Percentiles rank a stretch among this genome's conserved stretches.
Evolutionary conservation across 1,140 invertebrate species (phyloP).

Genomic region (Habropoda laboriosa): DNA sequence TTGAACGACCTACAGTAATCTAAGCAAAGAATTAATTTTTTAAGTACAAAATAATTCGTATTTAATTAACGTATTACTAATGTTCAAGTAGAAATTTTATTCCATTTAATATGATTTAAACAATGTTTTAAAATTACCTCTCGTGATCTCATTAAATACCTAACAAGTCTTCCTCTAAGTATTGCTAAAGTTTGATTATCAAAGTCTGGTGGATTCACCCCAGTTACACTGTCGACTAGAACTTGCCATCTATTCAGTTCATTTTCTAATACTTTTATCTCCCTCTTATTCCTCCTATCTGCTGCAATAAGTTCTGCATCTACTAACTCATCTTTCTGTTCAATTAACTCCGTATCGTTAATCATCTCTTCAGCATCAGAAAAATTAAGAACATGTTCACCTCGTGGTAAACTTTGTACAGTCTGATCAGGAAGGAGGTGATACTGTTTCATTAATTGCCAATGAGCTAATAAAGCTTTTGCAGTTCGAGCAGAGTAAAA

Average conservation of each 20-base stretch:
- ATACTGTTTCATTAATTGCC: conserved; percentile 97
- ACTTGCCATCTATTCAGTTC: conserved; percentile 96
- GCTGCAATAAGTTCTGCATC: conserved; percentile 86
- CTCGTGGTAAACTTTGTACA: conserved; percentile 85
- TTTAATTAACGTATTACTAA: background rate
- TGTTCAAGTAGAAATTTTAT: background rate
- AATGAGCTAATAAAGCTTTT: conserved; percentile 93
- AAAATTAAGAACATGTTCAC: conserved; percentile 90
- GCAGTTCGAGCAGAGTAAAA: conserved; percentile 95
- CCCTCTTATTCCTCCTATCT: conserved; percentile 88
- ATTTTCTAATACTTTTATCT: conserved; percentile 94
- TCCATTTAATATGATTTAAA: background rate
- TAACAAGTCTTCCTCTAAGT: conserved; percentile 94
- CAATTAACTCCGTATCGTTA: conserved; percentile 91
- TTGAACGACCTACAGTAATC: conserved; percentile 95
- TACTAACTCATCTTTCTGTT: conserved; percentile 89
- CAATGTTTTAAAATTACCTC: conserved; percentile 85
- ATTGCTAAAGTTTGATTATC: conserved; percentile 97
- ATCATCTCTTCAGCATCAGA: conserved; percentile 96
- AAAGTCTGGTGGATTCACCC: conserved; percentile 89
- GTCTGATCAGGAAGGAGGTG: conserved; percentile 95
- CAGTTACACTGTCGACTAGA: conserved; percentile 94
- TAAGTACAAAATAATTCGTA: background rate
- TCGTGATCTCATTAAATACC: conserved; percentile 97
- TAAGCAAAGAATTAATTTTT: conserved; percentile 70